Percentiles rank a stretch among this genome's conserved stretches.
Evolutionary conservation across 1,140 invertebrate genomes (phyloP).

Genomic region (Diabrotica undecimpunctata): DNA sequence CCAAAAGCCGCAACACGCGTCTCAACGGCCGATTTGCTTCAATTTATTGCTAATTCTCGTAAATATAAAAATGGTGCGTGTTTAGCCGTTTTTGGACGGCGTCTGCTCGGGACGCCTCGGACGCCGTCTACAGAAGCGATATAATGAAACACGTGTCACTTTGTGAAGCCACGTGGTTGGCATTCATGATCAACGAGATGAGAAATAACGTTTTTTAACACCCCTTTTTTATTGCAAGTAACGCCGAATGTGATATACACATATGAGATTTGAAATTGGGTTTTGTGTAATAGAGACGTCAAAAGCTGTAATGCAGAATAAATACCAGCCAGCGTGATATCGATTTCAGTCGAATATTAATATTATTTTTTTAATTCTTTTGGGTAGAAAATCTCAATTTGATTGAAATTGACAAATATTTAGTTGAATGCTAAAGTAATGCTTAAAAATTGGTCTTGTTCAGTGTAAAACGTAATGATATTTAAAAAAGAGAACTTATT

Average conservation of each 20-base stretch:
- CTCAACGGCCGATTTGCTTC: constrained; percentile 39
- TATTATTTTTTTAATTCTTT: too few species aligned
- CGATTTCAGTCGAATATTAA: too few species aligned
- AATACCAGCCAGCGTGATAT: neutral
- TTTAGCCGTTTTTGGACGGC: constrained; percentile 33
- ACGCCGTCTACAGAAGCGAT: constrained; percentile 27
- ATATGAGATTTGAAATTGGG: neutral
- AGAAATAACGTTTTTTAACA: constrained; percentile 40
- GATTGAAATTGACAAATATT: too few species aligned
- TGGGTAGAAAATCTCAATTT: too few species aligned
- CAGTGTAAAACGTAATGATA: too few species aligned
- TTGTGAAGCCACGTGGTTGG: constrained; percentile 39
- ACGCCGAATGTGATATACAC: constrained; percentile 9
- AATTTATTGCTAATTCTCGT: constrained; percentile 43
- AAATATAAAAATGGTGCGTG: constrained; percentile 39
- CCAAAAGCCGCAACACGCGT: constrained; percentile 41
- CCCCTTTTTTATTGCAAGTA: constrained; percentile 22
- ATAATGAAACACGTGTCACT: constrained; percentile 37
- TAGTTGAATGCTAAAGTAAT: too few species aligned
- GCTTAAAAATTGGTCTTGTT: too few species aligned
- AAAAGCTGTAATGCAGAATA: neutral
- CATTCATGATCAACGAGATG: constrained; percentile 41
- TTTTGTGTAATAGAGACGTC: constrained; percentile 14
- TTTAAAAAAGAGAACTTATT: too few species aligned
- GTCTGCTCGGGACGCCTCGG: constrained; percentile 24